phyloP scores from a whole-genome alignment of 2,888 invertebrate species.

The Tipula confusa region DNA sequence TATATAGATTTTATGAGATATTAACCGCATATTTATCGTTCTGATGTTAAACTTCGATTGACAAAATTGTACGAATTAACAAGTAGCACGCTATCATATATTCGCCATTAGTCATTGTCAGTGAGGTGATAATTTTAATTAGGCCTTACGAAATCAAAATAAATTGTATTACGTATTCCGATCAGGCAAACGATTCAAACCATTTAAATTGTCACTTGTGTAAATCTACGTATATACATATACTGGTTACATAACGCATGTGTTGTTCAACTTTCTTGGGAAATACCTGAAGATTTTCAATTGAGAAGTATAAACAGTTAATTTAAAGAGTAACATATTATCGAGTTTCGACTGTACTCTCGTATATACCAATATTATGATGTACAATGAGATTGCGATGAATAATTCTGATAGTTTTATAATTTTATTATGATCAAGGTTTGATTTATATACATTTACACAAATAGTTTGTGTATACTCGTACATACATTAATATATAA shows the following conservation, averaged over 20 bases:
- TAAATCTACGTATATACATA: background rate
- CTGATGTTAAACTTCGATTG: background rate
- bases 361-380: background rate
- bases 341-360: background rate
- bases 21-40: background rate
- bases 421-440: background rate
- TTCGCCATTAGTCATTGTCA: background rate
- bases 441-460: background rate
- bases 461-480: too few species aligned
- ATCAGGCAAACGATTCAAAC: background rate
- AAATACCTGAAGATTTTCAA: background rate
- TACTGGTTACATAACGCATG: background rate
- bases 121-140: background rate
- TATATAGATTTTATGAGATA: too few species aligned
- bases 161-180: background rate
- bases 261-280: background rate
- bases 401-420: background rate
- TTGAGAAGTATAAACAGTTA: background rate
- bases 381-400: background rate
- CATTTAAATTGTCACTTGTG: background rate
- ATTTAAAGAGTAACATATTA: background rate
- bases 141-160: background rate
- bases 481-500: too few species aligned
- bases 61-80: background rate
- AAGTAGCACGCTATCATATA: background rate